These are phyloP conservation scores for Isoperla grammatica DNA, from an alignment of 2,888 invertebrate genomes.

Conservation along the genomic window DNA sequence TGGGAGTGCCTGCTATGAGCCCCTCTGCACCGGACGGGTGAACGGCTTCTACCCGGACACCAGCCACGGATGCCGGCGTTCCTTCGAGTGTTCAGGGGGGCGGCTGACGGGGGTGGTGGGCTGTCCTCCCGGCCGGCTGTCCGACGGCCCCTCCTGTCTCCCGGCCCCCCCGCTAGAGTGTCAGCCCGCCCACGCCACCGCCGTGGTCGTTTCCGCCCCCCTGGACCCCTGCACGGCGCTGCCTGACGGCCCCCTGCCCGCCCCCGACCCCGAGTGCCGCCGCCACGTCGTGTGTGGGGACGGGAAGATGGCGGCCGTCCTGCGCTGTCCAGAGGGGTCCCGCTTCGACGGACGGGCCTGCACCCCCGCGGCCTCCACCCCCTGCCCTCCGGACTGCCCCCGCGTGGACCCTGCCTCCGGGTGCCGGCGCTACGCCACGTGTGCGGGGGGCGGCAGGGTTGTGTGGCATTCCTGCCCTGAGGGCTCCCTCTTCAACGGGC, in stretches of 20 bases:
- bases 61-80: slow-evolving; percentile 52
- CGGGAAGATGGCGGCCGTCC: slow-evolving; percentile 37
- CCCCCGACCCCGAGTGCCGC: slow-evolving; percentile 36
- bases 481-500: slow-evolving; percentile 39
- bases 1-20: slow-evolving; percentile 52
- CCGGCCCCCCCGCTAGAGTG: slow-evolving; percentile 37
- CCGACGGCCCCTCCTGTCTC: slow-evolving; percentile 31
- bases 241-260: slow-evolving; percentile 38
- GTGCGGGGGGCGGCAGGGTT: slow-evolving; percentile 46
- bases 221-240: slow-evolving; percentile 36
- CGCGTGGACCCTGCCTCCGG: slow-evolving; percentile 47
- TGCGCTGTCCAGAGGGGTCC: slow-evolving; percentile 37
- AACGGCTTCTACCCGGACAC: slow-evolving; percentile 55
- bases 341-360: slow-evolving; percentile 38
- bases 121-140: slow-evolving; percentile 32
- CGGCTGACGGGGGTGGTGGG: slow-evolving; percentile 43
- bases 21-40: slow-evolving; percentile 52
- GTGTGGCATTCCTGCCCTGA: slow-evolving; percentile 40
- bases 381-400: slow-evolving; percentile 42
- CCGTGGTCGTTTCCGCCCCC: slow-evolving; percentile 37
- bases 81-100: slow-evolving; percentile 48
- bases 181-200: slow-evolving; percentile 44
- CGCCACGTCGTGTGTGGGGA: slow-evolving; percentile 38
- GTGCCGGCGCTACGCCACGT: slow-evolving; percentile 50
- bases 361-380: slow-evolving; percentile 32